Evolutionary conservation across 2,113 vertebrate genomes (phyloP), one percentile per base, ranked within the genome.

Genomic region (Thymallus thymallus): DNA sequence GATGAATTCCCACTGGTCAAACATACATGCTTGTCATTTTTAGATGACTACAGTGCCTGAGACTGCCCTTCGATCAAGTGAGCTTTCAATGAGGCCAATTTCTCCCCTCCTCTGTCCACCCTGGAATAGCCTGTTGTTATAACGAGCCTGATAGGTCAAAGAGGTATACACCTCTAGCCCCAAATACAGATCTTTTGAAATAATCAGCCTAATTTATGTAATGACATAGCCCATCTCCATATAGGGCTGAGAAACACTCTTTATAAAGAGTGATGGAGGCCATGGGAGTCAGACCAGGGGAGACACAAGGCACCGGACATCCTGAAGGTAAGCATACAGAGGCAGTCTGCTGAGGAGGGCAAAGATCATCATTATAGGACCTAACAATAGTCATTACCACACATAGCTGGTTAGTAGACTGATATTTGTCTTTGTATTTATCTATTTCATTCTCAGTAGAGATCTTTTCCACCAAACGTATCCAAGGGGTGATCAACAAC

Each of bases 121-220:
- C 6, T 35, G 64, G 56, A 60, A 66, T 66, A 66, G 30, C 18
- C 64, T 66, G 29, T 66, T 35, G 64, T 24, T 29, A 64, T 1
- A 64, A 64, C 16, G 12, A 64, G 62, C 64, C 64, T 66, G 16
- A 32, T 66, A 35, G 64, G 64, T 66, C 29, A 30, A 30, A 20
- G n/a, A 32, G 18, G 64, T 32, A 7, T 10, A 68, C 20, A 46
- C 66, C 41, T 68, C 32, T 46, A 22, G 20, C 23, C n/a, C 66
- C 66, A 41, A 41, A 22, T 46, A 41, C 35, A 45, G 32, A 6
- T 5, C n/a, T 23, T 23, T 68, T 68, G 48, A 51, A 51, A 51
- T 51, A 51, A 16, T 18, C 48, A 51, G 48, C 23, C 6, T 45
- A 68, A 45, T 68, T 45, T 20, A 18, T 46, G 20, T 22, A 5